A percentile compares a stretch with the other conserved stretches of the same genome.
phyloP scores from a whole-genome alignment of 1,140 invertebrate genomes.

The Phocides pigmalion region DNA sequence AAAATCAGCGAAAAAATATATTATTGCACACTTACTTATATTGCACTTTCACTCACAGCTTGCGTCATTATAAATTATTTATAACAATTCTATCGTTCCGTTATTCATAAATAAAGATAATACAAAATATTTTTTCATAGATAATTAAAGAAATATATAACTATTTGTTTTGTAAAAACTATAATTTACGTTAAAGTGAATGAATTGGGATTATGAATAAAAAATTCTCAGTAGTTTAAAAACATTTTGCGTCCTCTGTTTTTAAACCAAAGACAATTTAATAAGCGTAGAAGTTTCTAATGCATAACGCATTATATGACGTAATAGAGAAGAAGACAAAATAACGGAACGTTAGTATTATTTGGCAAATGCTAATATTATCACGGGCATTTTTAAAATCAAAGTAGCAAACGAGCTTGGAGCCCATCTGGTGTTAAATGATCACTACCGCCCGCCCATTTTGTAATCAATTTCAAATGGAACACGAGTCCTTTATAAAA shows the following conservation, averaged over 20 bases:
- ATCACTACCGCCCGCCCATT: too few relatives aligned
- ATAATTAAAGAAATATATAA: background rate
- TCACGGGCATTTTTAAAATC: background rate
- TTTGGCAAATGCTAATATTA: background rate
- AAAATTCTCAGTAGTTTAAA: conserved; percentile 53
- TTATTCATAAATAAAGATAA: background rate
- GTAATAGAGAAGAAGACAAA: conserved; percentile 6
- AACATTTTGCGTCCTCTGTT: conserved; percentile 67
- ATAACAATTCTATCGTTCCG: background rate
- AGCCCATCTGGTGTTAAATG: too few relatives aligned
- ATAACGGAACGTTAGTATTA: conserved; percentile 1
- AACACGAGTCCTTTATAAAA: too few relatives aligned
- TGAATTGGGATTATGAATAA: background rate
- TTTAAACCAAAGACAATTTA: conserved; percentile 51
- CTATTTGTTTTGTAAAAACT: background rate
- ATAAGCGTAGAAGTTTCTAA: background rate
- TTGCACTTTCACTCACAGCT: conserved; percentile 61
- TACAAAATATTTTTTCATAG: too few relatives aligned
- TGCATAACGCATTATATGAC: conserved; percentile 5
- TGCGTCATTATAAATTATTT: background rate
- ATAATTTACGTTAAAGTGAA: background rate
- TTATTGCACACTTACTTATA: conserved; percentile 27
- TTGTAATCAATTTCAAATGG: too few relatives aligned
- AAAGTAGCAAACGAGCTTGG: too few relatives aligned
- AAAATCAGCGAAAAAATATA: conserved; percentile 48